Evolutionary conservation across 1,140 invertebrate genomes (phyloP).

Genomic region (Helicoverpa armigera): DNA sequence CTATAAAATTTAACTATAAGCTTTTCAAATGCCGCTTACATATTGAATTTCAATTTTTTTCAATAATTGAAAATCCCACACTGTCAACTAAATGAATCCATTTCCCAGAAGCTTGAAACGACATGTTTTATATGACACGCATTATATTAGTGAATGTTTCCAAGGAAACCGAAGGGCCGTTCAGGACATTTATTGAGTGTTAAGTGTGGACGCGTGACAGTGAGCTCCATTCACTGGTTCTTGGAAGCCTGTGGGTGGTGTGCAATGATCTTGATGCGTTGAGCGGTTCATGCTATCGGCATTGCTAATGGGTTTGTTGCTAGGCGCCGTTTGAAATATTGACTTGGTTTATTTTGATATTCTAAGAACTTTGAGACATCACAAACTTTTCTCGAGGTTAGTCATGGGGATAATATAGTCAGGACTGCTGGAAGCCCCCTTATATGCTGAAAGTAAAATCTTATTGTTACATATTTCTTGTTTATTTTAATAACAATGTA

Average conservation of each 20-base stretch:
- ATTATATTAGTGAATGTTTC: conserved; percentile 24
- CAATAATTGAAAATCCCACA: not conserved
- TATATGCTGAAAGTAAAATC: no score
- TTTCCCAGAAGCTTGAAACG: not conserved
- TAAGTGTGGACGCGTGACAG: conserved; percentile 22
- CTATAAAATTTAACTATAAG: no score
- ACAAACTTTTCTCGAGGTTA: no score
- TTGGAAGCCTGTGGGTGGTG: not conserved
- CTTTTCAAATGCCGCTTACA: no score
- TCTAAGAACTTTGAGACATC: no score
- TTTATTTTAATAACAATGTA: not conserved
- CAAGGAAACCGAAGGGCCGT: not conserved
- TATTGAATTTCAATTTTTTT: no score
- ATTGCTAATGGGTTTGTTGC: not conserved
- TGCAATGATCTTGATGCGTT: not conserved
- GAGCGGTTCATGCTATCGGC: not conserved
- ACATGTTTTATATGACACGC: not conserved
- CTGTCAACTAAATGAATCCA: not conserved
- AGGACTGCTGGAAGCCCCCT: no score
- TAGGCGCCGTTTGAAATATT: no score
- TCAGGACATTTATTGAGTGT: conserved; percentile 22
- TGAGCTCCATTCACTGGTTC: not conserved
- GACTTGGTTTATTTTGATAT: no score
- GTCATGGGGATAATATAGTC: no score
- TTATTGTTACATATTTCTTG: no score